A percentile compares a stretch with the other conserved stretches of the same genome.
Conservation (phyloP, 2,113 vertebrate genomes). For the Anguilla japonica region DNA sequence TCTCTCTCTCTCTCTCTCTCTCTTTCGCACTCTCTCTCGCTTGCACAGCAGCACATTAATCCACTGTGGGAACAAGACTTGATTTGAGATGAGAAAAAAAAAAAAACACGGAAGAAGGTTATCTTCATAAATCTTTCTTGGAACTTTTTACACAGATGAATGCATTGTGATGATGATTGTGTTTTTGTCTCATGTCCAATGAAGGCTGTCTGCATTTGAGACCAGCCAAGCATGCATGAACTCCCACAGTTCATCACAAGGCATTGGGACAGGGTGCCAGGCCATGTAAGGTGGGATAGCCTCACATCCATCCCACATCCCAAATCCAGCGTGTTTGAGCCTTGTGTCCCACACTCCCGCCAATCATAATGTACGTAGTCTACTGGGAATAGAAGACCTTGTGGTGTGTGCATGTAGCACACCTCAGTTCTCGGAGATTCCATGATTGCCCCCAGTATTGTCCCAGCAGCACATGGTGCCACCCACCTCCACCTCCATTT, state of each 20-base stretch:
- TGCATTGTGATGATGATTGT: conserved; percentile 29
- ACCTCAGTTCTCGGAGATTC: too few species aligned
- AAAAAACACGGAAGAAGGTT: neutral
- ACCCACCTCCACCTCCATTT: too few species aligned
- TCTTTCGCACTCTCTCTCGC: too few species aligned
- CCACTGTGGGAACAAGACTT: conserved; percentile 12
- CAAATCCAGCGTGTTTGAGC: too few species aligned
- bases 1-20: neutral
- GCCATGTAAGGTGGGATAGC: conserved; percentile 24
- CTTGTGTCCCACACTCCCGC: too few species aligned
- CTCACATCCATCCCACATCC: neutral
- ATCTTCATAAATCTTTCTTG: conserved; percentile 26
- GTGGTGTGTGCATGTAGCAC: neutral
- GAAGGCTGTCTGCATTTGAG: conserved; percentile 29
- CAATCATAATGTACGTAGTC: too few species aligned
- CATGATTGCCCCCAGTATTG: too few species aligned
- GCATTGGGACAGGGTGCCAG: conserved; percentile 35
- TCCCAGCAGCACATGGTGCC: too few species aligned
- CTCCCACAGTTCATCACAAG: conserved; percentile 30
- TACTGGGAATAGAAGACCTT: too few species aligned
- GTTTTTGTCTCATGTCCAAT: conserved; percentile 26
- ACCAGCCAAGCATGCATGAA: conserved; percentile 31
- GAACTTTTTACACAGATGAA: conserved; percentile 30
- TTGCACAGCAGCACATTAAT: conserved; percentile 10
- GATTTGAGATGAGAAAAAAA: neutral